Percentiles rank a stretch among this genome's conserved stretches.
Conservation (phyloP, 2,888 invertebrate genomes). For the Chironomus tentans region DNA sequence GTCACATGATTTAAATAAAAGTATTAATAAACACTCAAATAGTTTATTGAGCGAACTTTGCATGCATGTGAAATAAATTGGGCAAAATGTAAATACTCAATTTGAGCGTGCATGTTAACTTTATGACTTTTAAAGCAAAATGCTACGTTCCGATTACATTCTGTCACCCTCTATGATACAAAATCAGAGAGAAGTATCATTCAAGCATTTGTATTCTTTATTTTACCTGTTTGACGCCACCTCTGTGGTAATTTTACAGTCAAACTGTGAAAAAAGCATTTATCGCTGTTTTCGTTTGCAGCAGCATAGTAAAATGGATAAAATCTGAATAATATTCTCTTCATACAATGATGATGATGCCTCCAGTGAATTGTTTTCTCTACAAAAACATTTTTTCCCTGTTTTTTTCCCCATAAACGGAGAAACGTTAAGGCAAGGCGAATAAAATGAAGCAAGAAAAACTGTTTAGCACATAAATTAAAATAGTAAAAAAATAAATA, state of each 20-base stretch:
- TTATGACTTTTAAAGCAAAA: too few species aligned
- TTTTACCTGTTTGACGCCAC: background rate
- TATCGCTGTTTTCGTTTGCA: background rate
- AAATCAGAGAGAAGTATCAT: background rate
- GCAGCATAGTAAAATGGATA: background rate
- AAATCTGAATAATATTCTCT: constrained; percentile 20
- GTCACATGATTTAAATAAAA: too few species aligned
- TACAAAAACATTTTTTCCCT: too few species aligned
- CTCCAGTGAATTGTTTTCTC: constrained; percentile 14
- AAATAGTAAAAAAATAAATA: background rate
- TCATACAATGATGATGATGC: constrained; percentile 11
- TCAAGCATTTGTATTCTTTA: background rate
- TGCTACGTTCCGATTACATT: too few species aligned
- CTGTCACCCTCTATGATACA: too few species aligned
- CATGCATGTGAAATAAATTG: too few species aligned
- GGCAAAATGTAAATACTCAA: too few species aligned
- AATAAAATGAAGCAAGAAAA: background rate
- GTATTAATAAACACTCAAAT: too few species aligned
- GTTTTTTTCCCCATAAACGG: too few species aligned
- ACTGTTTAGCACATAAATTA: constrained; percentile 21
- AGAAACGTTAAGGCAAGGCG: background rate
- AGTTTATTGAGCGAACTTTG: too few species aligned
- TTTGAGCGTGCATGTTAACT: too few species aligned
- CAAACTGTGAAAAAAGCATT: background rate
- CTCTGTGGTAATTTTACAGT: background rate